phyloP scores from a whole-genome alignment of 2,888 invertebrate species.

The Therioaphis trifolii region DNA sequence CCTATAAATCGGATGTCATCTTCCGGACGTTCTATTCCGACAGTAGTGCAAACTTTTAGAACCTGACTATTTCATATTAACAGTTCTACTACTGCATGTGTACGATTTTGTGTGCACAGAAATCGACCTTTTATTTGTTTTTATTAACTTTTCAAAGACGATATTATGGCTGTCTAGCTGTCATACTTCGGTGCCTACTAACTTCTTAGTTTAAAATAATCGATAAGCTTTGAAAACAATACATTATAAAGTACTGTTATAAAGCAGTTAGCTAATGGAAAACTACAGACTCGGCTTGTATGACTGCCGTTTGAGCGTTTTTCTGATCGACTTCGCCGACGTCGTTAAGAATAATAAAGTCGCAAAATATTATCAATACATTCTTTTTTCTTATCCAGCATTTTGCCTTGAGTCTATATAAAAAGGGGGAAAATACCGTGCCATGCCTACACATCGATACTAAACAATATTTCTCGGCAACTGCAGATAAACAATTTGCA shows the following conservation, averaged over 20 bases:
- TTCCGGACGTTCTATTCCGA: background rate
- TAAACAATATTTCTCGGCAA: constrained; percentile 22
- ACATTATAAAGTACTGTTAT: background rate
- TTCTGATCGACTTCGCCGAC: constrained; percentile 12
- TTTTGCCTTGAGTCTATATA: background rate
- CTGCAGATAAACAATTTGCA: constrained; percentile 47
- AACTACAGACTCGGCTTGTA: background rate
- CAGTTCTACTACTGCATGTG: background rate
- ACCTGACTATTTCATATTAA: background rate
- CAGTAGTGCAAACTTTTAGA: constrained; percentile 11
- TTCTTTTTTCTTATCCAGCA: background rate
- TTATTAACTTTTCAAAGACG: constrained; percentile 19
- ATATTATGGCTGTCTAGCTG: constrained; percentile 18
- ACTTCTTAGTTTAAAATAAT: background rate
- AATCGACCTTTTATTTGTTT: constrained; percentile 6
- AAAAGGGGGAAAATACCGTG: background rate
- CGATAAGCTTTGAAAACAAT: background rate
- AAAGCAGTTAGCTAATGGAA: background rate
- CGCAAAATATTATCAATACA: constrained; percentile 12
- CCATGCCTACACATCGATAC: background rate
- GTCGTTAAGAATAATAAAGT: constrained; percentile 25
- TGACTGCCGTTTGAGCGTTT: background rate
- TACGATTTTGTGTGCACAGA: background rate
- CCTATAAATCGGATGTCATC: constrained; percentile 26
- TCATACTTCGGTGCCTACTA: background rate